Conservation (phyloP, 2,113 vertebrate species). For the Tinamus guttatus region DNA sequence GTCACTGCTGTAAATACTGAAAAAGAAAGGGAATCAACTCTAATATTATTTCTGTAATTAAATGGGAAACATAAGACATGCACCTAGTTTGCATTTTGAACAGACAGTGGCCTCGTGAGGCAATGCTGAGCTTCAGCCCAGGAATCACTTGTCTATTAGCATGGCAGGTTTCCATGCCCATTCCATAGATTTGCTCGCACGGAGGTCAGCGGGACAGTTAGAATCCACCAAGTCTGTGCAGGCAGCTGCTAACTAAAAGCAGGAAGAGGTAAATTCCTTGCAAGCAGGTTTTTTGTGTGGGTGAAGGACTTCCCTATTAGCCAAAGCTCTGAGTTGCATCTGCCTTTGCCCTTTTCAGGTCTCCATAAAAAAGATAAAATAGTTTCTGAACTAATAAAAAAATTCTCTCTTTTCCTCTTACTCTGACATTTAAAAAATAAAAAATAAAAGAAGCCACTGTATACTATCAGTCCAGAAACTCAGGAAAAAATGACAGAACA, state of each 20-base stretch:
- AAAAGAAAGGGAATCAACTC: conserved; percentile 35
- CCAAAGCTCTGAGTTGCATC: not conserved
- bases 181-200: not conserved
- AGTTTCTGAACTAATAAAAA: too few relatives aligned
- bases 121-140: not conserved
- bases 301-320: not conserved
- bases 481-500: not conserved
- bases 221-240: not conserved
- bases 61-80: not conserved
- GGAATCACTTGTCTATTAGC: not conserved
- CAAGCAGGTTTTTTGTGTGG: too few relatives aligned
- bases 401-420: not conserved
- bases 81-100: not conserved
- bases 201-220: not conserved
- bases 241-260: not conserved
- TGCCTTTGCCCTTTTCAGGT: too few relatives aligned
- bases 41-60: conserved; percentile 20
- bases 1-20: conserved; percentile 34
- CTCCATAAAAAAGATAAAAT: not conserved
- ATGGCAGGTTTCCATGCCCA: not conserved
- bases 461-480: not conserved
- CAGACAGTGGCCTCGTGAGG: not conserved
- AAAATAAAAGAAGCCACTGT: too few relatives aligned
- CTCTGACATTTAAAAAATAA: not conserved
- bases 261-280: not conserved